These are phyloP conservation scores for Catocala fraxini DNA, from an alignment of 2,888 invertebrate species.

Conservation along the genomic window DNA sequence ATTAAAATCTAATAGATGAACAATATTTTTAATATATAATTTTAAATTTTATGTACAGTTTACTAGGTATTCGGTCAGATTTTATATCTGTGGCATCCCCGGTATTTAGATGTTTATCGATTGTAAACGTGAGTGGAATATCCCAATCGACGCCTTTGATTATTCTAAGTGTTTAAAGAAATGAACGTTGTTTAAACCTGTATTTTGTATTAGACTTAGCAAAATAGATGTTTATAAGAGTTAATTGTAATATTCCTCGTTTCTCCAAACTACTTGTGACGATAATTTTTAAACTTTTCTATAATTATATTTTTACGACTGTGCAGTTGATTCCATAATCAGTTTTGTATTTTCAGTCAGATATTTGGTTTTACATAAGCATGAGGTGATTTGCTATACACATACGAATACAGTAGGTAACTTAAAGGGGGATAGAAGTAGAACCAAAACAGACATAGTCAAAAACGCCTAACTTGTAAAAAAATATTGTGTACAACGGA, in stretches of 20 bases:
- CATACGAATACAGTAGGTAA: background rate
- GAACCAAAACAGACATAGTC: constrained; percentile 3
- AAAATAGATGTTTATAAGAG: constrained; percentile 46
- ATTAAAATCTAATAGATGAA: constrained; percentile 45
- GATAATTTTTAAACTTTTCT: constrained; percentile 25
- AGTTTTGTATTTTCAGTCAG: constrained; percentile 40
- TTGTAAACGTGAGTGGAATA: constrained; percentile 40
- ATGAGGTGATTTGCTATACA: constrained; percentile 50
- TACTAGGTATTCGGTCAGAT: constrained; percentile 67
- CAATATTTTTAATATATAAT: constrained; percentile 75
- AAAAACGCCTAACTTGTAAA: background rate
- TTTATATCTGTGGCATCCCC: constrained; percentile 62
- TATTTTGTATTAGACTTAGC: constrained; percentile 48
- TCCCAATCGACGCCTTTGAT: constrained; percentile 43
- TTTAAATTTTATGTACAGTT: constrained; percentile 68
- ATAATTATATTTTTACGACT: constrained; percentile 28
- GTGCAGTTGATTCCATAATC: constrained; percentile 57
- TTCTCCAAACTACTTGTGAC: constrained; percentile 23
- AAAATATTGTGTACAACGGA: constrained; percentile 36
- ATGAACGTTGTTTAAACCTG: constrained; percentile 37
- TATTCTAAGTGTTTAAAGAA: constrained; percentile 53
- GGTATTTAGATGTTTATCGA: constrained; percentile 49
- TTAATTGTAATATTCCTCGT: constrained; percentile 40
- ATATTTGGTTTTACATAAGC: constrained; percentile 30
- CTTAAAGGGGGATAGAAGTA: background rate